Base-by-base conservation (phyloP, 2,888 invertebrate genomes). In the Slavum lentiscoides region DNA sequence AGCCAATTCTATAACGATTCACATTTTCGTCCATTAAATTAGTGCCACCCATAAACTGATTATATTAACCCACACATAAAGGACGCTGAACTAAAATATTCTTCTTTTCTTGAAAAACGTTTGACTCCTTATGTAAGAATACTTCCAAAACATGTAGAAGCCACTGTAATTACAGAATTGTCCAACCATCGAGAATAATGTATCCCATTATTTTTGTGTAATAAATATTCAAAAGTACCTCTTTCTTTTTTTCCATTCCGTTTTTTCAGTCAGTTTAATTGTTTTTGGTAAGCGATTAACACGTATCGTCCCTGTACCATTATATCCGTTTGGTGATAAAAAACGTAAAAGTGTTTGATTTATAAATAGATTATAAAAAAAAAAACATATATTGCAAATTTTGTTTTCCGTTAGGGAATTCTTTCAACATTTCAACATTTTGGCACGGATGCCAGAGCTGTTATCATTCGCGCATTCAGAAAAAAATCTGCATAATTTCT, bases 401-500 rank as follows among this genome's bases (percentile, higher is more conserved):
- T n/a, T n/a, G n/a, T n/a, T n/a, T n/a, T n/a, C n/a, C n/a, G n/a
- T n/a, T n/a, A n/a, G n/a, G n/a, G n/a, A n/a, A n/a, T n/a, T n/a
- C n/a, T n/a, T n/a, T n/a, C n/a, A n/a, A n/a, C n/a, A n/a, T n/a
- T n/a, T n/a, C 39, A 39, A 39, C 39, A 39, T 39, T 39, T 39
- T 39, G 69, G 69, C 11, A 69, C 69, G 19, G 55, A 69, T n/a
- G 69, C 53, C 8, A 69, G 55, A 15, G 69, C 53, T 21, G 69
- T 69, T 23, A 69, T 53, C 69, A 69, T 69, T 1, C 55, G 49
- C 23, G 69, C 69, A n/a, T 69, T 1, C 23, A 69, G 17, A 53
- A 21, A 23, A 23, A 69, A 69, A 53, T 69, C 69, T 21, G 23
- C 17, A 23, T 55, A 23, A 69, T 69, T 69, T 69, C 69, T 69